A percentile compares a stretch with the other conserved stretches of the same genome.
These are phyloP conservation scores for Drosophila saltans DNA, from an alignment of 1,140 invertebrate genomes.

Conservation along the genomic window DNA sequence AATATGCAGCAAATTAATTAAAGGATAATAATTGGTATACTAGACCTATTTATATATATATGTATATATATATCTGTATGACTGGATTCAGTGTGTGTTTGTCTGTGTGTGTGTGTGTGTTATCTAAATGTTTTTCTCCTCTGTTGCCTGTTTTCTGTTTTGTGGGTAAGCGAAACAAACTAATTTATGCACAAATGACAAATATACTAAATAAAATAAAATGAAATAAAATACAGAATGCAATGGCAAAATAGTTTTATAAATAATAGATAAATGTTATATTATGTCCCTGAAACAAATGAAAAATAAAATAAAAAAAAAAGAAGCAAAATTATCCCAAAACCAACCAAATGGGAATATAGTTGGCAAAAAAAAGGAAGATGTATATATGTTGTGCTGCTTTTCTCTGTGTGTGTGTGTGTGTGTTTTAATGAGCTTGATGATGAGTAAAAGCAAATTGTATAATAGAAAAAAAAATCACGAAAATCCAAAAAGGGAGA, in stretches of 20 bases:
- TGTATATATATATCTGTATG: constrained; percentile 34
- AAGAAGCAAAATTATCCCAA: neutral
- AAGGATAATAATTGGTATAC: constrained; percentile 70
- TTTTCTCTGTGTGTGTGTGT: constrained; percentile 21
- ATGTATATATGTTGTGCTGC: constrained; percentile 3
- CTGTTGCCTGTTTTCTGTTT: constrained; percentile 29
- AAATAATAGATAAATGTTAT: constrained; percentile 60
- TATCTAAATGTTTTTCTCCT: constrained; percentile 71
- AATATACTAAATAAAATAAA: constrained; percentile 49
- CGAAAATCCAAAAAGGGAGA: too few relatives aligned
- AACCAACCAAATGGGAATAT: constrained; percentile 34
- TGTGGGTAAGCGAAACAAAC: constrained; percentile 37
- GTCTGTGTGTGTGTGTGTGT: constrained; percentile 49
- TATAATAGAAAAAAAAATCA: neutral
- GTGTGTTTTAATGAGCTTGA: constrained; percentile 5
- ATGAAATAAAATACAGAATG: constrained; percentile 63
- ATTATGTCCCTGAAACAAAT: constrained; percentile 25
- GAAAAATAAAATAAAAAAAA: neutral
- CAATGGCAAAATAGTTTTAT: constrained; percentile 71
- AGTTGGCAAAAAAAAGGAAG: neutral
- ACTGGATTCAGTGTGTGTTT: constrained; percentile 48
- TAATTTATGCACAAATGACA: constrained; percentile 65
- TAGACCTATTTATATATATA: constrained; percentile 5
- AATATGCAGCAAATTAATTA: constrained; percentile 76
- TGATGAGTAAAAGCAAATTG: neutral